Evolutionary conservation across 1,140 invertebrate genomes (phyloP).

Genomic region (Dufourea novaeangliae): DNA sequence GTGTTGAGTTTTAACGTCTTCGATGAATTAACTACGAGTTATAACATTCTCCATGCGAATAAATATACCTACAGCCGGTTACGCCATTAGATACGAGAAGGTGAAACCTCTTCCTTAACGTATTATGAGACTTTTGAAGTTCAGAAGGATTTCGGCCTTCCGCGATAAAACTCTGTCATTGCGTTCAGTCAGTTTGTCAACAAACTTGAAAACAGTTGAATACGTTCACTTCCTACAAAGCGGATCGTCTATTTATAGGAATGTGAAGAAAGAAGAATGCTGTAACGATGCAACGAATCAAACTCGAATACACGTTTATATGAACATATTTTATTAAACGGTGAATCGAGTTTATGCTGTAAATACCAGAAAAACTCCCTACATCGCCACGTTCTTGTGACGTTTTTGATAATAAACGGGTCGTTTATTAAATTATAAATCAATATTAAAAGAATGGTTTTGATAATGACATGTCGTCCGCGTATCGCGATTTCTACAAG

Average conservation of each 20-base stretch:
- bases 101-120: too few species aligned
- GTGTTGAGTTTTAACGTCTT: neutral
- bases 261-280: neutral
- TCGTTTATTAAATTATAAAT: too few species aligned
- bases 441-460: too few species aligned
- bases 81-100: too few species aligned
- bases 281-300: neutral
- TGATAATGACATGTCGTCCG: too few species aligned
- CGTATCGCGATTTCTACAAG: neutral
- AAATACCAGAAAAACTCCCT: neutral
- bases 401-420: too few species aligned
- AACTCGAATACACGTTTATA: neutral
- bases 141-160: too few species aligned
- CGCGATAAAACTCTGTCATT: neutral
- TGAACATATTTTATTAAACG: neutral
- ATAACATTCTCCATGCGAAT: neutral
- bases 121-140: too few species aligned
- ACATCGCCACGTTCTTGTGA: too few species aligned
- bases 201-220: neutral
- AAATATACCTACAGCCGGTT: neutral
- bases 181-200: neutral
- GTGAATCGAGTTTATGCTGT: neutral
- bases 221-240: conserved; percentile 1
- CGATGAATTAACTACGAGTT: neutral
- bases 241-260: neutral